Percentiles rank a stretch among this genome's conserved stretches.
These are phyloP conservation scores for Atta colombica DNA, from an alignment of 1,140 invertebrate genomes.

Conservation along the genomic window DNA sequence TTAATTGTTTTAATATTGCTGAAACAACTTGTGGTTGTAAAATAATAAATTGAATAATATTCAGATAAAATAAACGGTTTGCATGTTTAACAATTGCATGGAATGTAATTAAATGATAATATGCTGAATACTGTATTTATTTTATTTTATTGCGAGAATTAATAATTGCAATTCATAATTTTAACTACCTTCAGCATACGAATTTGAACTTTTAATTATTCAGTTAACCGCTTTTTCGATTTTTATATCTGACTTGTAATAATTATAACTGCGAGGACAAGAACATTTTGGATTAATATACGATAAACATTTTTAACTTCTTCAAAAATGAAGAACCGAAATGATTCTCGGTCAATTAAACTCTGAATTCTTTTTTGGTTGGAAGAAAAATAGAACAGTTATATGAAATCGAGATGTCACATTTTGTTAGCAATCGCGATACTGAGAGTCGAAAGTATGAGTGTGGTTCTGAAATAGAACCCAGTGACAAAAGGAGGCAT, in stretches of 20 bases:
- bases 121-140: neutral
- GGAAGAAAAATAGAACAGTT: slow-evolving; percentile 10
- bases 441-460: neutral
- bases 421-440: neutral
- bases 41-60: slow-evolving; percentile 31
- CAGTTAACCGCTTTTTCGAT: neutral
- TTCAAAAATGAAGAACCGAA: neutral
- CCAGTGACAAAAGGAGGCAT: neutral
- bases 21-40: neutral
- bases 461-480: slow-evolving; percentile 22
- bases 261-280: neutral
- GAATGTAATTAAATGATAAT: slow-evolving; percentile 24
- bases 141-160: slow-evolving; percentile 29
- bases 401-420: neutral
- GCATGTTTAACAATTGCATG: neutral
- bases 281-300: neutral
- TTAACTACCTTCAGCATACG: neutral
- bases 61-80: neutral
- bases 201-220: slow-evolving; percentile 38
- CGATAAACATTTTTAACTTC: slow-evolving; percentile 17
- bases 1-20: neutral
- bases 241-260: slow-evolving; percentile 12
- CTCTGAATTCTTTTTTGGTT: neutral
- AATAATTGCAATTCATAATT: slow-evolving; percentile 21
- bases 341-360: slow-evolving; percentile 35